phyloP scores from a whole-genome alignment of 1,140 invertebrate species.

The Hydropsyche tenuis region DNA sequence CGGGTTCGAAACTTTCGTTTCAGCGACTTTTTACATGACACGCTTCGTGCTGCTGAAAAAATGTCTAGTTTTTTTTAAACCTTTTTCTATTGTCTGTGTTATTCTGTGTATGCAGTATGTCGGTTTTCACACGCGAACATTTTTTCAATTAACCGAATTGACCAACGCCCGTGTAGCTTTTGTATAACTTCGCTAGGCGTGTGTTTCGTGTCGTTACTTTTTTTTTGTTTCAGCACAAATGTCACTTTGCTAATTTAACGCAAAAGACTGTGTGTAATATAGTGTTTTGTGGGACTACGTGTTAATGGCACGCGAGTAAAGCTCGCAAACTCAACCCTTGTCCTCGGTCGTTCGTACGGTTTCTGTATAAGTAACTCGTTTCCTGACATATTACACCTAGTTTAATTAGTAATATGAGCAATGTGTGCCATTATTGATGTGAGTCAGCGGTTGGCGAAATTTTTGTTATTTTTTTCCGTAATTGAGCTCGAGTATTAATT shows the following conservation, averaged over 20 bases:
- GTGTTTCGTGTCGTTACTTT: no score
- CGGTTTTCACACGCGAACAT: constrained; percentile 28
- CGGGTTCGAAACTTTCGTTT: not conserved
- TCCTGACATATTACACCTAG: no score
- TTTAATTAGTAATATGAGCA: no score
- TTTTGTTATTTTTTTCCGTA: no score
- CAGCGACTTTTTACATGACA: not conserved
- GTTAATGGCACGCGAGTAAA: no score
- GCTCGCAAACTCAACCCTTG: no score
- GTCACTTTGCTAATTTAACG: not conserved
- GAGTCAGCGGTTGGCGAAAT: no score
- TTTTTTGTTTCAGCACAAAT: not conserved
- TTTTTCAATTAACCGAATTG: constrained; percentile 30
- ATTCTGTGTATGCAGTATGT: not conserved
- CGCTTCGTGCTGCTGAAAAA: not conserved
- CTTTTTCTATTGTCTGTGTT: not conserved
- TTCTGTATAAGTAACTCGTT: not conserved
- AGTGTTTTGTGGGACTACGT: not conserved
- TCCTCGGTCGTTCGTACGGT: not conserved
- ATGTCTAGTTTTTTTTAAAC: not conserved
- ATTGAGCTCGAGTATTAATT: no score
- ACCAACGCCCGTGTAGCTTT: constrained; percentile 13
- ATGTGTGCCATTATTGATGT: no score
- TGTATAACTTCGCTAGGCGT: no score
- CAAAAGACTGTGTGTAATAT: not conserved